Base-by-base conservation (phyloP, 2,888 invertebrate genomes). In the Drosophila pseudotakahashii region DNA sequence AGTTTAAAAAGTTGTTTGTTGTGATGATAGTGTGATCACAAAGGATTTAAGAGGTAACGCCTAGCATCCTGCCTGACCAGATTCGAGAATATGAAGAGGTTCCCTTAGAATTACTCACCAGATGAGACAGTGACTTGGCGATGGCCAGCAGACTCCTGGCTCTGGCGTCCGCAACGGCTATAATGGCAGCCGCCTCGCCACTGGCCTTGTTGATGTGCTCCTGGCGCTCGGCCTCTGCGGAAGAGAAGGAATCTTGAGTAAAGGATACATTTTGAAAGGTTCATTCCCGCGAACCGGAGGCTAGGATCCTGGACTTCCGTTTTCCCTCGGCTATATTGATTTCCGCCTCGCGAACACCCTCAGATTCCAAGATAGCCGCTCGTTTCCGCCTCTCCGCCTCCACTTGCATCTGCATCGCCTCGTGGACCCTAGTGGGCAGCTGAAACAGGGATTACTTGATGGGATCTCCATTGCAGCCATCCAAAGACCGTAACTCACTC, bases 361-460 rank as follows among this genome's bases (percentile, higher is more conserved):
- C 99, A 0, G 99, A 99, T 91, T 99, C 99, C 75, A 99, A 93
- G 89, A 99, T 97, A 14, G 98, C 96, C 0, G 99, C 99, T 77
- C 99, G 94, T 91, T 99, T 99, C 89, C 96, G 96, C 59, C 99
- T 93, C 92, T 99, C 99, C 0, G 99, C 99, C 93, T 99, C 99
- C 0, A 99, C 99, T 93, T 99, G 99, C 98, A 99, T 99, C 92
- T 99, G 99, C 99, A 99, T 99, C 0, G 99, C 99, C 92, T 99
- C 99, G 90, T 99, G 98, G 1, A 99, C 97, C 83, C 98, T 94
- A 0, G 94, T 93, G 0, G 99, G 99, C 96, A 93, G 96, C 97
- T 98, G 83, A 68, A 52, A 51, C 13, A 3, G 3, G 3, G 0
- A 30, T 14, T 6, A 5, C 42, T 48, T 36, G 37, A 19, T 2